These are phyloP conservation scores for Priocnemis perturbator DNA, from an alignment of 2,888 invertebrate species.

Conservation along the genomic window DNA sequence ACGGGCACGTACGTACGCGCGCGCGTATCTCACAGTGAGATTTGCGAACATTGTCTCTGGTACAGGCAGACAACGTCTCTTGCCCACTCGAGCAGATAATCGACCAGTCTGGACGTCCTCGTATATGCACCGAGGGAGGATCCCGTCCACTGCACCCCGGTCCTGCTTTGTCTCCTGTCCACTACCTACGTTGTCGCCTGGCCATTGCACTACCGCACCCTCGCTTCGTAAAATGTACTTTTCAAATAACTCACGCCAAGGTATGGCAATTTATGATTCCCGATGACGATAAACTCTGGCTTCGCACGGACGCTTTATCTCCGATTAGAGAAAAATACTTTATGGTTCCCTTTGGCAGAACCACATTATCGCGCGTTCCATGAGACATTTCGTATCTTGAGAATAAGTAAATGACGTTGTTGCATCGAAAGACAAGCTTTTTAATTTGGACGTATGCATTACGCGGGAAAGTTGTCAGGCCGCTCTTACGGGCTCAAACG, in stretches of 20 bases:
- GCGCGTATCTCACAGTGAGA: conserved; percentile 35
- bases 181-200: conserved; percentile 1
- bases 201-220: neutral
- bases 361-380: too few species aligned
- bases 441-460: too few species aligned
- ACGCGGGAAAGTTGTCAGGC: too few species aligned
- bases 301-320: neutral
- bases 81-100: conserved; percentile 58
- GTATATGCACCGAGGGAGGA: conserved; percentile 16
- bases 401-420: too few species aligned
- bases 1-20: conserved; percentile 20
- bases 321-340: neutral
- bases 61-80: conserved; percentile 48
- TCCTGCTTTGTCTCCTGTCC: conserved; percentile 23
- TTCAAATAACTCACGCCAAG: neutral
- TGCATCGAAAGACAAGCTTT: too few species aligned
- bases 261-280: too few species aligned
- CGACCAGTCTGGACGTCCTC: conserved; percentile 47
- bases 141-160: conserved; percentile 1
- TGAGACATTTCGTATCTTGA: too few species aligned
- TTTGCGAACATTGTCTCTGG: conserved; percentile 50
- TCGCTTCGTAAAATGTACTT: conserved; percentile 1
- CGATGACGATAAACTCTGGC: neutral
- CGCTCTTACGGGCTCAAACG: neutral
- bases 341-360: too few species aligned